These are phyloP conservation scores for Notarius quadriscutis DNA, from an alignment of 2,113 vertebrate species.

Conservation along the genomic window DNA sequence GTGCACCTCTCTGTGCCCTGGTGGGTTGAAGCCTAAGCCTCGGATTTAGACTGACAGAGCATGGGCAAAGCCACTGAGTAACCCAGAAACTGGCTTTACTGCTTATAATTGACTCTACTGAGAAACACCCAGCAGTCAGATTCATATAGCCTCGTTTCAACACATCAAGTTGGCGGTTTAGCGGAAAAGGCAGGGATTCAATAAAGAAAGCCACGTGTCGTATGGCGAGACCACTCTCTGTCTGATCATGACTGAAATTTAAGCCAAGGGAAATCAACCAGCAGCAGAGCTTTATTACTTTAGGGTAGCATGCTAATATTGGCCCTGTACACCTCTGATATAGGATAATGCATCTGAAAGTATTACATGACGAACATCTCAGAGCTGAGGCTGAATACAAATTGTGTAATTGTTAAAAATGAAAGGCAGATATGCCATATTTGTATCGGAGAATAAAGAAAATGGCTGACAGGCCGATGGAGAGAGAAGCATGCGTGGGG, in stretches of 20 bases:
- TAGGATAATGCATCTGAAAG: constrained; percentile 8
- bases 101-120: constrained; percentile 34
- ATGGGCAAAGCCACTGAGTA: constrained; percentile 11
- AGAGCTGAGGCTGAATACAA: constrained; percentile 10
- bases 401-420: background rate
- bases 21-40: constrained; percentile 39
- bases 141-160: constrained; percentile 17
- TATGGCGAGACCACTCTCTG: background rate
- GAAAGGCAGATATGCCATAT: background rate
- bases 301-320: constrained; percentile 46
- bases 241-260: constrained; percentile 20
- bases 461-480: background rate
- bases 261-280: constrained; percentile 46
- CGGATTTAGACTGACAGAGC: constrained; percentile 40
- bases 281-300: constrained; percentile 44
- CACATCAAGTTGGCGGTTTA: constrained; percentile 15
- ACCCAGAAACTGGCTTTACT: background rate
- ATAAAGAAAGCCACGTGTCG: constrained; percentile 26
- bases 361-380: constrained; percentile 2
- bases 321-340: constrained; percentile 1
- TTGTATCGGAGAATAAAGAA: background rate
- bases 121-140: constrained; percentile 42
- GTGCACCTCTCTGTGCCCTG: constrained; percentile 37
- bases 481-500: constrained; percentile 3
- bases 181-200: constrained; percentile 26